Evolutionary conservation across 2,888 invertebrate species (phyloP), one percentile per base, ranked within the genome.

Genomic region (Xanthorhoe spadicearia): DNA sequence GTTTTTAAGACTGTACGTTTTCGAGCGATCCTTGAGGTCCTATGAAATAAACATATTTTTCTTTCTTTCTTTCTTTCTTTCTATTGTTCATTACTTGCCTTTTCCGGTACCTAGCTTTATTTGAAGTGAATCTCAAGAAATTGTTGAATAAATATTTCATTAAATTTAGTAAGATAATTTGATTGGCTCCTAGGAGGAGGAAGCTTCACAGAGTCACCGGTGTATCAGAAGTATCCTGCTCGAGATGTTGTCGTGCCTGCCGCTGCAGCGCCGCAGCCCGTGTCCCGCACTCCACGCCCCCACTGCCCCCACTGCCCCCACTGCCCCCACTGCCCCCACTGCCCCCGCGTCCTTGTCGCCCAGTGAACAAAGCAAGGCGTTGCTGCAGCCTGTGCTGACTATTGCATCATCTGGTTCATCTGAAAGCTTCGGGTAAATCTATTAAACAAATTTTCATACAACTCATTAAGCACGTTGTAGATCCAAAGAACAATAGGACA

Each of bases 141-240:
- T n/a, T n/a, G n/a, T n/a, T n/a, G n/a, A n/a, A n/a, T n/a, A n/a
- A n/a, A n/a, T n/a, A n/a, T n/a, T n/a, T n/a, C n/a, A n/a, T n/a
- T n/a, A n/a, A n/a, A n/a, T n/a, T n/a, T n/a, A n/a, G n/a, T n/a
- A n/a, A n/a, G n/a, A n/a, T n/a, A n/a, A n/a, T n/a, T n/a, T n/a
- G n/a, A 17, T 48, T 48, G 13, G 13, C 17, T 13, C 0, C 18
- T 57, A 57, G 63, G 57, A 52, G 18, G 57, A 57, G 57, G 50
- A 57, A 23, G 46, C 52, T 19, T 63, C 57, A 17, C 51, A 35
- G 18, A 63, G 46, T 43, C 62, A 17, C 28, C 49, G 60, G 7
- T 50, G 59, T 52, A 62, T 67, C 17, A 66, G 62, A 59, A 55
- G 65, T 5, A 57, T 72, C 49, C 56, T 71, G 35, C 68, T 64